Evolutionary conservation across 2,888 invertebrate genomes (phyloP).

Genomic region (Chymomyza caudatula): DNA sequence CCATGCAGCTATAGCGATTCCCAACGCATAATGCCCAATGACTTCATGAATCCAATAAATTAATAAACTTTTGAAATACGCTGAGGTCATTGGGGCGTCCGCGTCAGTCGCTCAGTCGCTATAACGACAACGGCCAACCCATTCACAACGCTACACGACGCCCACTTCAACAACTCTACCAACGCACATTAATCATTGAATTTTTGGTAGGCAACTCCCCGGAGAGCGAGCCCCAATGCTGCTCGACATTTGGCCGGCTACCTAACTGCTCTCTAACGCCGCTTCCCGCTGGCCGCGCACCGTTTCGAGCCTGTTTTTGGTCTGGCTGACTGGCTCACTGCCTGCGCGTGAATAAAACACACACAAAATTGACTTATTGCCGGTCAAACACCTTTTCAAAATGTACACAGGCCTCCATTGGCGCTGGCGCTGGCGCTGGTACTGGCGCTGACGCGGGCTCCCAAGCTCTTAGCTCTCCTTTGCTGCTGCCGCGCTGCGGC

Average conservation of each 20-base stretch:
- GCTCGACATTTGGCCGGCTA: conserved; percentile 6
- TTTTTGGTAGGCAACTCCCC: conserved; percentile 69
- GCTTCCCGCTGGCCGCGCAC: conserved; percentile 18
- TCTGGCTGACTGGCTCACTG: background rate
- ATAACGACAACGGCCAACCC: conserved; percentile 45
- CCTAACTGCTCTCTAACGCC: background rate
- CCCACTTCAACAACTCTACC: conserved; percentile 60
- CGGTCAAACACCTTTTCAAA: conserved; percentile 71
- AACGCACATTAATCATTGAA: conserved; percentile 69
- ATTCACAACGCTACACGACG: conserved; percentile 42
- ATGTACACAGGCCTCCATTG: conserved; percentile 15
- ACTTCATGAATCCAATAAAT: conserved; percentile 72
- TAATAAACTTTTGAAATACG: conserved; percentile 72
- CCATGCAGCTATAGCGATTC: conserved; percentile 25
- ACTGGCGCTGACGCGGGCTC: no score
- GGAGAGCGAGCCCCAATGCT: conserved; percentile 35
- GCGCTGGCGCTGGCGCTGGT: background rate
- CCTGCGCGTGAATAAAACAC: conserved; percentile 61
- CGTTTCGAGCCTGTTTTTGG: background rate
- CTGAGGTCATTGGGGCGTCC: conserved; percentile 63
- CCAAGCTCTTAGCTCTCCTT: background rate
- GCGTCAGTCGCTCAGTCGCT: background rate
- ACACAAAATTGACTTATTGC: conserved; percentile 73
- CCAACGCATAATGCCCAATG: conserved; percentile 67
- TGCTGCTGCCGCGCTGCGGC: background rate